Evolutionary conservation across 2,113 vertebrate species (phyloP).

Genomic region (Charadrius vociferus): DNA sequence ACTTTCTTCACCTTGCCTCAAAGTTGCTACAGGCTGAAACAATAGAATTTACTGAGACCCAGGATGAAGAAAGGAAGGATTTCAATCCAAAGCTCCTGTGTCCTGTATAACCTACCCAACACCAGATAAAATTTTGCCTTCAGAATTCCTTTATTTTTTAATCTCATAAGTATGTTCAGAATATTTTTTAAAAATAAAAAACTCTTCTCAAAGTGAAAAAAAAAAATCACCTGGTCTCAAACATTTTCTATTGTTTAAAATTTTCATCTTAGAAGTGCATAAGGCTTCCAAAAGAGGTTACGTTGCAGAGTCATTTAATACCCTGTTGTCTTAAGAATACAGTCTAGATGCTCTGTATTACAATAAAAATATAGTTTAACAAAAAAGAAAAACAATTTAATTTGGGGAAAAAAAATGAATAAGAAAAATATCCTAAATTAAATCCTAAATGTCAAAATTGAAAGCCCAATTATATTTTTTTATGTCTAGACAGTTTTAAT

Average conservation of each 20-base stretch:
- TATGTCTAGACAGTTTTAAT: neutral
- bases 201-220: neutral
- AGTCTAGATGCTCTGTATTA: neutral
- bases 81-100: neutral
- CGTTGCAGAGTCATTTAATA: neutral
- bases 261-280: neutral
- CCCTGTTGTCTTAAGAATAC: neutral
- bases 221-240: neutral
- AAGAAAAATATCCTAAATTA: neutral
- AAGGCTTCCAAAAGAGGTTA: neutral
- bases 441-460: neutral
- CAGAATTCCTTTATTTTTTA: neutral
- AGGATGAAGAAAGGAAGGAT: neutral
- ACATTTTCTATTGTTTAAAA: neutral
- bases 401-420: neutral
- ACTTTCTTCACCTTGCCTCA: neutral
- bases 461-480: neutral
- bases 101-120: neutral
- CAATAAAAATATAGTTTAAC: neutral
- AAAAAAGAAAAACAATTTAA: neutral
- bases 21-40: neutral
- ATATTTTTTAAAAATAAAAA: neutral
- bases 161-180: neutral
- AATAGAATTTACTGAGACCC: neutral
- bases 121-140: neutral